phyloP scores from a whole-genome alignment of 2,888 invertebrate genomes.

The Willowsia nigromaculata region DNA sequence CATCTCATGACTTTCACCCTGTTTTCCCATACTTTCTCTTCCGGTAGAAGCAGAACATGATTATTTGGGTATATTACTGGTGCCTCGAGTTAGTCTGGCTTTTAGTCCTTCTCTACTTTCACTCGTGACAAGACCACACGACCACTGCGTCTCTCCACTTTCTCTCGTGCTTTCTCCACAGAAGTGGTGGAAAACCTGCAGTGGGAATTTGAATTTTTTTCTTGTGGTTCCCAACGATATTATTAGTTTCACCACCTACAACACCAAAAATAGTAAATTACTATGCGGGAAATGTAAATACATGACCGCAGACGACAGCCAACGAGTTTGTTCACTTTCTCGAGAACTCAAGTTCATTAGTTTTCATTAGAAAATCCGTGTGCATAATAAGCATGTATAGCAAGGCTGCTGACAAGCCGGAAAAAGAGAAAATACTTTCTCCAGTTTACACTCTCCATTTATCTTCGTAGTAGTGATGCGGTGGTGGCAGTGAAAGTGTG shows the following conservation, averaged over 20 bases:
- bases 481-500: neutral
- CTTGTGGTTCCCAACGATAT: neutral
- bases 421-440: too few relatives aligned
- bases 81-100: neutral
- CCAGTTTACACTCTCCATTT: neutral
- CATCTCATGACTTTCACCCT: too few relatives aligned
- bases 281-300: neutral
- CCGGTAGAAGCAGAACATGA: too few relatives aligned
- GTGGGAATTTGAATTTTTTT: neutral
- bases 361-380: slow-evolving; percentile 36
- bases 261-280: neutral
- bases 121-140: neutral
- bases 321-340: neutral
- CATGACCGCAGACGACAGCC: neutral
- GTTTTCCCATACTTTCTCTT: too few relatives aligned
- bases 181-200: neutral
- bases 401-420: slow-evolving; percentile 1
- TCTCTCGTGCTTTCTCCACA: neutral
- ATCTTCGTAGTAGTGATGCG: neutral
- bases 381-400: neutral
- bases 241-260: neutral
- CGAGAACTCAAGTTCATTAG: slow-evolving; percentile 20
- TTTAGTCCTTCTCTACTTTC: neutral
- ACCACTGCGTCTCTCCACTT: neutral
- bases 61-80: too few relatives aligned